Percentiles rank a stretch among this genome's conserved stretches.
Conservation (phyloP, 1,140 invertebrate genomes). For the Leguminivora glycinivorella region DNA sequence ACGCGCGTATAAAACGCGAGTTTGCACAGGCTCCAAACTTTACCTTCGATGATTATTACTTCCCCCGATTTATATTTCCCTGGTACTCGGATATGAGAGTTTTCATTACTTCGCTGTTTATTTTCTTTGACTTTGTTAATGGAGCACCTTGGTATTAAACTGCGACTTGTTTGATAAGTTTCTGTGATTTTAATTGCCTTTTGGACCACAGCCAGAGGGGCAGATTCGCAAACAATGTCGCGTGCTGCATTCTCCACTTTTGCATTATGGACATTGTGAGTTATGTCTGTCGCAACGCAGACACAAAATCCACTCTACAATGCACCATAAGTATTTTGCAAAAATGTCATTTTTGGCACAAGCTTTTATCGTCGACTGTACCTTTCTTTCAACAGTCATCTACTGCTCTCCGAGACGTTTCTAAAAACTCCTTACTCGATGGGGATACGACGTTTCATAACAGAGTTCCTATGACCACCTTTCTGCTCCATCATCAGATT, state of each 20-base stretch:
- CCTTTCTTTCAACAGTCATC: no score
- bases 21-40: not conserved
- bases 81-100: conserved; percentile 17
- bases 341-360: no score
- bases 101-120: not conserved
- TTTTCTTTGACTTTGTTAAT: not conserved
- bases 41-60: not conserved
- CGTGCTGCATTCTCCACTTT: not conserved
- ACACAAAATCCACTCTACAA: no score
- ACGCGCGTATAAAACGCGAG: no score
- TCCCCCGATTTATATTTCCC: not conserved
- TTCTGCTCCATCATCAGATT: no score
- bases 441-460: no score
- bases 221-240: not conserved
- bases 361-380: no score
- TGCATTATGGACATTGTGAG: not conserved
- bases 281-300: not conserved
- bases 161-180: not conserved
- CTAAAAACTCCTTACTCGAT: no score
- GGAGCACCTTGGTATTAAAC: not conserved
- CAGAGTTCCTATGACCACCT: no score
- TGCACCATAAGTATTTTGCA: no score
- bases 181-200: not conserved
- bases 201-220: not conserved
- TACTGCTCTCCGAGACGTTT: no score